These are phyloP conservation scores for Molossus alvarezi DNA, from an alignment of 2,797 vertebrate species.

Conservation along the genomic window DNA sequence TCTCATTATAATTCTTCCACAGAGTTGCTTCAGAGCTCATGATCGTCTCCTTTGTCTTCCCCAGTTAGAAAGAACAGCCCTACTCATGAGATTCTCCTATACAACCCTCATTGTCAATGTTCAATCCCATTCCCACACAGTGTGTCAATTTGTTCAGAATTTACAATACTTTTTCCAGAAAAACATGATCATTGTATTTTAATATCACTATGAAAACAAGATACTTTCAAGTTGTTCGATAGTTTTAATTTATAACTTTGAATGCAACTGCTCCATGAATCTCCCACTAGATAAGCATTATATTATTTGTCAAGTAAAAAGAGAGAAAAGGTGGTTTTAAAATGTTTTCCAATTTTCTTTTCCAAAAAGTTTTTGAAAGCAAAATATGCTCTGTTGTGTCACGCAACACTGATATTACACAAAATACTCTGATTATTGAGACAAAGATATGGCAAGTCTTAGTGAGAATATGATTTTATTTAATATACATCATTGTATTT, in stretches of 20 bases:
- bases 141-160: not conserved
- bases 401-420: not conserved
- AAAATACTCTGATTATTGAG: not conserved
- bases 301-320: conserved; percentile 6
- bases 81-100: not conserved
- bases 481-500: conserved; percentile 34
- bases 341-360: conserved; percentile 16
- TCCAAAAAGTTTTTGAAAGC: conserved; percentile 39
- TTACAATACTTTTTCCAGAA: not conserved
- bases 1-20: not conserved
- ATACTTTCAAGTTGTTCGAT: not conserved
- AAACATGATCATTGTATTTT: conserved; percentile 15
- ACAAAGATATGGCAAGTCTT: not conserved
- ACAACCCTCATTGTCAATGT: not conserved
- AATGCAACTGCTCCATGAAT: not conserved
- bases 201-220: conserved; percentile 9
- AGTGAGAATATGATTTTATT: conserved; percentile 61
- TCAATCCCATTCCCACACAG: not conserved
- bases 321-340: not conserved
- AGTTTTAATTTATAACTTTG: not conserved
- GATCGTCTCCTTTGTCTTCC: not conserved
- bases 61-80: not conserved
- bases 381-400: not conserved
- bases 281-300: not conserved
- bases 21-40: not conserved